These are phyloP conservation scores for Corapipo altera DNA, from an alignment of 2,113 vertebrate genomes.

Conservation along the genomic window DNA sequence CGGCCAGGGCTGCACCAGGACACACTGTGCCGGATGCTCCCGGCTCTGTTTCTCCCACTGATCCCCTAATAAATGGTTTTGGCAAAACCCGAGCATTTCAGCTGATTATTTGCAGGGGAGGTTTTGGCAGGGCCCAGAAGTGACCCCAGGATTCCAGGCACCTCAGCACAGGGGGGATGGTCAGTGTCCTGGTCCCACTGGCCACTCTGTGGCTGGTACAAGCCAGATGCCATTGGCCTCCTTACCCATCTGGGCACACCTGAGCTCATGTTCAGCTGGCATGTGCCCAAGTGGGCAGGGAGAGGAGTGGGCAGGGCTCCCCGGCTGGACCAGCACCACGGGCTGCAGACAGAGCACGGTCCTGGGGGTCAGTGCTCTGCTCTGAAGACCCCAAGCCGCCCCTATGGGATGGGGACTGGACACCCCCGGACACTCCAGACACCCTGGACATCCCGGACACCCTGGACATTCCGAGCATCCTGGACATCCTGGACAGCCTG, in stretches of 20 bases:
- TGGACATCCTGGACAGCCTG: too few relatives aligned
- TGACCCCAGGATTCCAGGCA: neutral
- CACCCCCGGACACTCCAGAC: neutral
- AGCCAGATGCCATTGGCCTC: neutral
- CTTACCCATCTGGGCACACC: neutral
- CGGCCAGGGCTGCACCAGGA: neutral
- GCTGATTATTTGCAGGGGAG: neutral
- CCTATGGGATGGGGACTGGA: too few relatives aligned
- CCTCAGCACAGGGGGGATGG: neutral
- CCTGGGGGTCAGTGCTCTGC: neutral
- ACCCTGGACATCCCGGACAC: neutral
- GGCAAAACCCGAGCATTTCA: neutral
- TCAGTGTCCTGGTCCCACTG: neutral
- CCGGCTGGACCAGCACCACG: neutral
- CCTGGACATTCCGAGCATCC: too few relatives aligned
- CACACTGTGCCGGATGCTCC: neutral
- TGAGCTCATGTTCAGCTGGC: neutral
- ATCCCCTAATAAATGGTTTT: neutral
- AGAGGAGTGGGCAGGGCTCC: neutral
- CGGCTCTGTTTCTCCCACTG: neutral
- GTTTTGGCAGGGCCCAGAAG: neutral
- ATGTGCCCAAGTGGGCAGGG: too few relatives aligned
- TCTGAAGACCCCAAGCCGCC: neutral
- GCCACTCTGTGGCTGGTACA: neutral
- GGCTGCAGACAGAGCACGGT: too few relatives aligned